These are phyloP conservation scores for Vanessa tameamea DNA, from an alignment of 1,140 invertebrate species.

Conservation along the genomic window DNA sequence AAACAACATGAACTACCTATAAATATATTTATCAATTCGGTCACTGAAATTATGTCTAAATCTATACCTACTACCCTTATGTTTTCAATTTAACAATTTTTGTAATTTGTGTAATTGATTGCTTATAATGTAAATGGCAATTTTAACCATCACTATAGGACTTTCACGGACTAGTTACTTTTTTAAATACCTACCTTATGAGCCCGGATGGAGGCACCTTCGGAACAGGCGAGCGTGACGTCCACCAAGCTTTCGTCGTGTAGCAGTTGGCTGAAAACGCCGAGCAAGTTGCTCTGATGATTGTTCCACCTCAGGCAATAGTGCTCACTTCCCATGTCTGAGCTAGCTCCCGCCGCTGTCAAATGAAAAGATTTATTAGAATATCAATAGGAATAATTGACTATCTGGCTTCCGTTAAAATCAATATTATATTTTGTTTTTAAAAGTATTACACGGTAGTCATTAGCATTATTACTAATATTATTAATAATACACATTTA, in stretches of 20 bases:
- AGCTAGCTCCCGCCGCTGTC: constrained; percentile 91
- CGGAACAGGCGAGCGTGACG: constrained; percentile 96
- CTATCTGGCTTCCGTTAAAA: background rate
- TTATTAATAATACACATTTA: too few species aligned
- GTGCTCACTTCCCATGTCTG: constrained; percentile 97
- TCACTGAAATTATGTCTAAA: too few species aligned
- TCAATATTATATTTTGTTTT: background rate
- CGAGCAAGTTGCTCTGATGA: constrained; percentile 97
- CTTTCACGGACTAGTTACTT: constrained; percentile 3
- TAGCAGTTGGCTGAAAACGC: constrained; percentile 96
- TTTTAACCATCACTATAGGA: too few species aligned
- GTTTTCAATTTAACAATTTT: too few species aligned
- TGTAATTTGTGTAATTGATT: too few species aligned
- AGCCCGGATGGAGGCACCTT: constrained; percentile 95
- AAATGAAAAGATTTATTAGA: constrained; percentile 11
- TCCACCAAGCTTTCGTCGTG: constrained; percentile 96
- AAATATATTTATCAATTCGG: too few species aligned
- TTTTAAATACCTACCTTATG: constrained; percentile 85
- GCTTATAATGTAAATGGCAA: too few species aligned
- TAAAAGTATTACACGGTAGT: too few species aligned
- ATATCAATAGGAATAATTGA: background rate
- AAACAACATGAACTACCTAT: too few species aligned
- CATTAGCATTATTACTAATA: too few species aligned
- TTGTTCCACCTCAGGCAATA: constrained; percentile 98
- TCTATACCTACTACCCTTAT: too few species aligned